Conservation (phyloP, 1,140 invertebrate species). For the Coelopa frigida region DNA sequence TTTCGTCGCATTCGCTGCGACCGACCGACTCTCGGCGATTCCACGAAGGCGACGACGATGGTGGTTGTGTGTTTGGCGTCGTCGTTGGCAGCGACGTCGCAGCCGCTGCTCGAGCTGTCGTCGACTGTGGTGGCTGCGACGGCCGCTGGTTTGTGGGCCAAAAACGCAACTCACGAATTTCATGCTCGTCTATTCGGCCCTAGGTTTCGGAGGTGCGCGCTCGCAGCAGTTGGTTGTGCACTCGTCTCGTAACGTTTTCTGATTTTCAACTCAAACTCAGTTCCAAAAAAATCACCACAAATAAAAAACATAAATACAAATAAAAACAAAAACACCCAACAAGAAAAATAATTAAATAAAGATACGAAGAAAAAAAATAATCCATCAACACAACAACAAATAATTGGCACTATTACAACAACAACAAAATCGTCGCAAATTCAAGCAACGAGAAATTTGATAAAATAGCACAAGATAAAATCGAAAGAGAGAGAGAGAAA, state of each 20-base stretch:
- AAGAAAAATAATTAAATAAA: neutral
- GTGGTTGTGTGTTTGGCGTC: too few species aligned
- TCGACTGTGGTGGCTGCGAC: too few species aligned
- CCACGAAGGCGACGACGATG: too few species aligned
- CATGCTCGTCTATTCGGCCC: constrained; percentile 43
- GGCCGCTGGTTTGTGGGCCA: constrained; percentile 37
- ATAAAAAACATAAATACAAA: constrained; percentile 3
- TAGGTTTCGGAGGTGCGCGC: constrained; percentile 45
- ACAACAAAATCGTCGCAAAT: too few species aligned
- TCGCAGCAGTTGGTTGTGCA: constrained; percentile 40
- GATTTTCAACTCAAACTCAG: constrained; percentile 13
- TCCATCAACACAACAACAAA: constrained; percentile 4
- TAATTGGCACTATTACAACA: neutral
- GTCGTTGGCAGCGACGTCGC: too few species aligned
- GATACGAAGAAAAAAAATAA: neutral
- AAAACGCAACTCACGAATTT: constrained; percentile 41
- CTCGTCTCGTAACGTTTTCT: constrained; percentile 28
- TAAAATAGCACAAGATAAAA: too few species aligned
- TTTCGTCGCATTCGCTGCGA: too few species aligned
- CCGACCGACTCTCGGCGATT: too few species aligned
- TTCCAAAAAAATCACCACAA: constrained; percentile 17
- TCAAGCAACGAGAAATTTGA: too few species aligned
- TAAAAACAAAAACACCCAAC: constrained; percentile 12
- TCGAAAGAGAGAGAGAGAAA: too few species aligned
- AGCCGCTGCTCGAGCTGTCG: too few species aligned